Percentiles rank a stretch among this genome's conserved stretches.
phyloP scores from a whole-genome alignment of 2,888 invertebrate species.

The Petrolisthes cinctipes region DNA sequence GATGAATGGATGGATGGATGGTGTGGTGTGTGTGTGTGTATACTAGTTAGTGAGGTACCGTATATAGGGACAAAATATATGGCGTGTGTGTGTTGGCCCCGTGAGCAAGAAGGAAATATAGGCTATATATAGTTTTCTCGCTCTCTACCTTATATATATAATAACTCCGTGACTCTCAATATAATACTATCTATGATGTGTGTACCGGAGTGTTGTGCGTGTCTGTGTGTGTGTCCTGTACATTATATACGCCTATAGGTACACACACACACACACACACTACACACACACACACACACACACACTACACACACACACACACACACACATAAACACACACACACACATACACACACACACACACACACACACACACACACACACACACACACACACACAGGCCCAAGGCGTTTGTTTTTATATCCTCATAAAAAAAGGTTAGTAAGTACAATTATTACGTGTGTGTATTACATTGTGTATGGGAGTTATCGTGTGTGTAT shows the following conservation, averaged over 20 bases:
- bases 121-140: no score
- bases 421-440: not conserved
- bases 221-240: conserved; percentile 9
- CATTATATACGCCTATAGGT: not conserved
- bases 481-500: conserved; percentile 16
- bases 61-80: no score
- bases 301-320: no score
- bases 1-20: no score
- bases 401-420: not conserved
- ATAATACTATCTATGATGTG: no score
- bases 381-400: conserved; percentile 28
- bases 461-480: not conserved
- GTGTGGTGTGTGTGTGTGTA: not conserved
- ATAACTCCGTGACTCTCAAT: no score
- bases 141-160: no score
- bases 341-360: conserved; percentile 10
- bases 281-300: no score
- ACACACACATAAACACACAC: conserved; percentile 20
- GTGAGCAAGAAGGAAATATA: no score
- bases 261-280: no score
- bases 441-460: not conserved
- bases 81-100: no score
- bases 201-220: no score
- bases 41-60: not conserved
- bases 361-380: conserved; percentile 33